Conservation (phyloP, 2,888 invertebrate species). For the Tillus elongatus region DNA sequence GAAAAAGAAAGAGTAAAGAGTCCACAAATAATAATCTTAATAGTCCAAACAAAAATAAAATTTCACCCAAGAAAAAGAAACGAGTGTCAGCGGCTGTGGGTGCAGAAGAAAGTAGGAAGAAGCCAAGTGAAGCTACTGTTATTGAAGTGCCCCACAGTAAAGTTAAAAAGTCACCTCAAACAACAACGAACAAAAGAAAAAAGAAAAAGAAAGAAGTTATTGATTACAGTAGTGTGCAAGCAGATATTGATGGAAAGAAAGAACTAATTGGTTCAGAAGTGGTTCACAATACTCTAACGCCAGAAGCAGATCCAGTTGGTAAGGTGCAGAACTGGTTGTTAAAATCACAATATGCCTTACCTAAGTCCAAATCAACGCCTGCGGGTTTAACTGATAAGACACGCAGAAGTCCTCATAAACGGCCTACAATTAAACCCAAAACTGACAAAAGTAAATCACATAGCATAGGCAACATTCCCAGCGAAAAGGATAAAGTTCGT, state of each 20-base stretch:
- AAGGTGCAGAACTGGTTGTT: slow-evolving; percentile 83
- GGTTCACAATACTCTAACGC: slow-evolving; percentile 38
- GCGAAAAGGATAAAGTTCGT: slow-evolving; percentile 56
- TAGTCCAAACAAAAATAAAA: slow-evolving; percentile 35
- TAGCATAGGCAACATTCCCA: slow-evolving; percentile 62
- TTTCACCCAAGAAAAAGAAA: slow-evolving; percentile 40
- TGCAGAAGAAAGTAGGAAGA: slow-evolving; percentile 50
- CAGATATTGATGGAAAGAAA: slow-evolving; percentile 48
- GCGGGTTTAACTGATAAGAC: slow-evolving; percentile 55
- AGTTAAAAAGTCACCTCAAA: slow-evolving; percentile 38
- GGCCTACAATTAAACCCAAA: slow-evolving; percentile 43
- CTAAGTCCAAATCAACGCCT: slow-evolving; percentile 79
- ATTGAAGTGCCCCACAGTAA: slow-evolving; percentile 39
- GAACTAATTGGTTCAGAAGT: slow-evolving; percentile 43
- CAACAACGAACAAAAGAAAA: slow-evolving; percentile 42
- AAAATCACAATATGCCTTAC: slow-evolving; percentile 61
- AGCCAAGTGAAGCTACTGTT: slow-evolving; percentile 36
- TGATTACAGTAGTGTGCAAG: slow-evolving; percentile 64
- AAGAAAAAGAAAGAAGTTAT: slow-evolving; percentile 66
- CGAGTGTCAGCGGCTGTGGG: slow-evolving; percentile 41
- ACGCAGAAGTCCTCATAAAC: slow-evolving; percentile 46
- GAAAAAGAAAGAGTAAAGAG: slow-evolving; percentile 36
- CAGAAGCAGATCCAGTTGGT: slow-evolving; percentile 50
- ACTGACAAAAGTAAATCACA: slow-evolving; percentile 50
- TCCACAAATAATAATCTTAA: slow-evolving; percentile 33